Evolutionary conservation across 2,888 invertebrate genomes (phyloP), one percentile per base, ranked within the genome.

Genomic region (Agonopterix heracliana): DNA sequence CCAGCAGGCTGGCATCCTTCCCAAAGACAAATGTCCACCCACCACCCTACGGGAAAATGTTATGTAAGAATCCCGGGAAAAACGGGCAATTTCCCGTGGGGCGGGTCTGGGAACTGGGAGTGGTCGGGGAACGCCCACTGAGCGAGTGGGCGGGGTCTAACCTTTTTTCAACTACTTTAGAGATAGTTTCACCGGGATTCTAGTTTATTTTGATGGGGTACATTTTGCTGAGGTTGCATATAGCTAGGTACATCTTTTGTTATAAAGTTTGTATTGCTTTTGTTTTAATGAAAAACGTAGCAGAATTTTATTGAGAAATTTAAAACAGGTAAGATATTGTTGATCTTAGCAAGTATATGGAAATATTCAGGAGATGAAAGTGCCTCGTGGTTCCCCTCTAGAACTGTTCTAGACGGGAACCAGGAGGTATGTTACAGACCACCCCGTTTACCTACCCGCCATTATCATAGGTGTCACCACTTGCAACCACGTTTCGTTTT

Each of bases 21-120:
- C 13, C 41, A 66, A 73, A 78, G 78, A 77, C 71, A 76, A 78
- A 74, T 71, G 76, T 70, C 73, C 78, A 71, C 79, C 78, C 76
- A 56, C 74, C 77, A 67, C 78, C 80, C 78, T 53, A 51, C 46
- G 64, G 52, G 59, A 66, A 67, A 70, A 67, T 68, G 63, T 77
- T 78, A 75, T 63, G 63, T 78, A 77, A 78, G 65, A 38, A 60
- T 61, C 57, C 60, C 53, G 52, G 66, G 59, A 62, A 66, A 68
- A 66, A 64, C 34, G 9, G 38, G 38, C 41, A 44, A 38, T 48
- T 47, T 52, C 17, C 40, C 44, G 41, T 40, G 40, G 45, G 49
- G 44, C 49, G 49, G 48, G 56, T 47, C 48, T 26, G 34, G 44
- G 45, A 45, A 45, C 14, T 44, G 54, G 47, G 64, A 64, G 55